Base-by-base conservation (phyloP, 2,888 invertebrate genomes). In the Acrocyrtus sp. region DNA sequence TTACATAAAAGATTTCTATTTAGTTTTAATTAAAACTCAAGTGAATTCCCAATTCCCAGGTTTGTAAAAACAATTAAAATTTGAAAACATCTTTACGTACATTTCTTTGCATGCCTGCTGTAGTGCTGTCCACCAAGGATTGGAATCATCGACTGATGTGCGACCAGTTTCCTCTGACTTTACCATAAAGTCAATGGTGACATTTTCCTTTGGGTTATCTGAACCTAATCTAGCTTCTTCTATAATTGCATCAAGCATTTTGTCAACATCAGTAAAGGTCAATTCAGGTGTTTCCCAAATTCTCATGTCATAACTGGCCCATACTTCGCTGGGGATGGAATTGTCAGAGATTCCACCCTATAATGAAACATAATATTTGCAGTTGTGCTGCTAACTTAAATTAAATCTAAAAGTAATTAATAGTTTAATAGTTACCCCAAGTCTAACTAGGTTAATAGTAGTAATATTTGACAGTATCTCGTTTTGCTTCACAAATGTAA, bases 301-400 rank as follows among this genome's bases (percentile, higher is more conserved):
- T 57, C 95, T 88, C 65, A 91, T 86, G 83, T 93, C 93, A 83
- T 93, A 91, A 73, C 90, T 89, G 0, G 89, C 91, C 1, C 87
- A 88, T 76, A 96, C 84, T 82, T 92, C 90, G 47, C 92, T 90
- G 1, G 98, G 97, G 27, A 97, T 89, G 0, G 97, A 95, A 85
- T 97, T 97, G 3, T 89, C 88, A 85, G 96, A 96, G 0, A 95
- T 90, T 8, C 96, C 96, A 72, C 96, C 96, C 85, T 87, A 62
- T 45, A 88, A 34, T 27, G 29, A 45, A 43, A n/a, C n/a, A 47
- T n/a, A 8, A 47, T n/a, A n/a, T n/a, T n/a, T n/a, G n/a, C n/a
- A n/a, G n/a, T 39, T 10, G 10, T 12, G 41, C 12, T 39, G 41
- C 10, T 12, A 39, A 12, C 41, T 39, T 39, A 39, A 39, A 39